Conservation (phyloP, 2,888 invertebrate species). For the Anagyrus pseudococci region DNA sequence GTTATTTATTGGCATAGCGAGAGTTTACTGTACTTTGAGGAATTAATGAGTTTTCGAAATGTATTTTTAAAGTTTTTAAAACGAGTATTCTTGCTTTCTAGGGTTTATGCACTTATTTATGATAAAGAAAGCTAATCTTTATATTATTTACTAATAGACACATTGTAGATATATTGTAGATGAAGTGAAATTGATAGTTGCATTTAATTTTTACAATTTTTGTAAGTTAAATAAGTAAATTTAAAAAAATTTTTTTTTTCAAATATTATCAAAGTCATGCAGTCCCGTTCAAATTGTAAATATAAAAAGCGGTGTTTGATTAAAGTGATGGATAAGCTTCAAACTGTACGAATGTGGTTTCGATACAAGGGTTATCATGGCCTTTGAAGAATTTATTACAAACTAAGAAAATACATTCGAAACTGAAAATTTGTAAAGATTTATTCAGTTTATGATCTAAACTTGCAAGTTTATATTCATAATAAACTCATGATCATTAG, state of each 20-base stretch:
- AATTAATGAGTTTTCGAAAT: too few species aligned
- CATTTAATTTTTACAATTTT: too few species aligned
- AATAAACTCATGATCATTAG: background rate
- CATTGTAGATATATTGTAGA: too few species aligned
- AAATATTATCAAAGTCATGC: background rate
- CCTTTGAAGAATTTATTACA: background rate
- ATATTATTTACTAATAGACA: too few species aligned
- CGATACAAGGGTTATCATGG: constrained; percentile 24
- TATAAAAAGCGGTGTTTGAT: background rate
- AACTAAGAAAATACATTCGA: background rate
- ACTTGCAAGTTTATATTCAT: constrained; percentile 10
- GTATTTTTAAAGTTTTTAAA: too few species aligned
- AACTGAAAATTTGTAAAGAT: background rate
- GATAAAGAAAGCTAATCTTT: too few species aligned
- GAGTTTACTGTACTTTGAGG: too few species aligned
- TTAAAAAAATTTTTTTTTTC: too few species aligned
- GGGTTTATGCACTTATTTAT: too few species aligned
- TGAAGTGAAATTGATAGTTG: too few species aligned
- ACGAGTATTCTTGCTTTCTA: background rate
- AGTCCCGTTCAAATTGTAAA: constrained; percentile 26
- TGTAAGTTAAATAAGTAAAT: too few species aligned
- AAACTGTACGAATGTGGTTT: constrained; percentile 11
- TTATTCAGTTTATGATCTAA: background rate
- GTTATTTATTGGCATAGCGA: too few species aligned
- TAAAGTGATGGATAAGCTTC: constrained; percentile 10